Percentiles rank a stretch among this genome's conserved stretches.
phyloP scores from a whole-genome alignment of 2,797 vertebrate species.

The Sparus aurata region DNA sequence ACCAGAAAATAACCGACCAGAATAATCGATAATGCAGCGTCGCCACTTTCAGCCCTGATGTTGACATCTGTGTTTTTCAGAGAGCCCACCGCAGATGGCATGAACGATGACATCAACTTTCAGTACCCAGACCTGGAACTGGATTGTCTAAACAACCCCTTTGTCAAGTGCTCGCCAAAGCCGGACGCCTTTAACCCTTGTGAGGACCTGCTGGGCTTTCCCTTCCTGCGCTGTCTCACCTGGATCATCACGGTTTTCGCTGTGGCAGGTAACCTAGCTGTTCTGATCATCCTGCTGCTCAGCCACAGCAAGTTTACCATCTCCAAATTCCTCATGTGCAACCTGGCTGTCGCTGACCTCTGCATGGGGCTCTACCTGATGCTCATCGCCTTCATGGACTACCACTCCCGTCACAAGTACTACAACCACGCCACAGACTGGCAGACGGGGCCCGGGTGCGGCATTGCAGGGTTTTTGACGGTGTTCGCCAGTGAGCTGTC shows the following conservation, averaged over 20 bases:
- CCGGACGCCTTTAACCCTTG: constrained; percentile 94
- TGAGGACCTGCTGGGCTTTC: constrained; percentile 92
- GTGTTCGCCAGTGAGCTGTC: constrained; percentile 95
- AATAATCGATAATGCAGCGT: too few species aligned
- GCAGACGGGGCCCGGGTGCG: constrained; percentile 92
- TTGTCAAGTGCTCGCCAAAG: constrained; percentile 88
- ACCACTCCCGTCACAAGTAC: constrained; percentile 89
- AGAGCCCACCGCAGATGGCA: constrained; percentile 60
- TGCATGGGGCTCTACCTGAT: constrained; percentile 95
- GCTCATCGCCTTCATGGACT: constrained; percentile 92
- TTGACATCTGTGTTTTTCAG: constrained; percentile 63
- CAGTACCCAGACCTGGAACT: constrained; percentile 84
- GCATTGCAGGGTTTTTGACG: constrained; percentile 90
- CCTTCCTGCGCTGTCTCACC: constrained; percentile 89
- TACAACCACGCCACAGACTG: constrained; percentile 94
- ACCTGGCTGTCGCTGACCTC: constrained; percentile 93
- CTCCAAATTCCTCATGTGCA: constrained; percentile 95
- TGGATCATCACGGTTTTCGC: constrained; percentile 91
- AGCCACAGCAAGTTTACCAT: constrained; percentile 91
- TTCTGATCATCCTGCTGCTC: constrained; percentile 88
- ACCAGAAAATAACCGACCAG: too few species aligned
- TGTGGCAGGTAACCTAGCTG: constrained; percentile 88
- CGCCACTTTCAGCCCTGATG: not conserved
- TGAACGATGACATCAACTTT: constrained; percentile 72
- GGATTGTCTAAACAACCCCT: constrained; percentile 83